A percentile compares a stretch with the other conserved stretches of the same genome.
Evolutionary conservation across 2,888 invertebrate genomes (phyloP).

Genomic region (Ophion obscuratus): DNA sequence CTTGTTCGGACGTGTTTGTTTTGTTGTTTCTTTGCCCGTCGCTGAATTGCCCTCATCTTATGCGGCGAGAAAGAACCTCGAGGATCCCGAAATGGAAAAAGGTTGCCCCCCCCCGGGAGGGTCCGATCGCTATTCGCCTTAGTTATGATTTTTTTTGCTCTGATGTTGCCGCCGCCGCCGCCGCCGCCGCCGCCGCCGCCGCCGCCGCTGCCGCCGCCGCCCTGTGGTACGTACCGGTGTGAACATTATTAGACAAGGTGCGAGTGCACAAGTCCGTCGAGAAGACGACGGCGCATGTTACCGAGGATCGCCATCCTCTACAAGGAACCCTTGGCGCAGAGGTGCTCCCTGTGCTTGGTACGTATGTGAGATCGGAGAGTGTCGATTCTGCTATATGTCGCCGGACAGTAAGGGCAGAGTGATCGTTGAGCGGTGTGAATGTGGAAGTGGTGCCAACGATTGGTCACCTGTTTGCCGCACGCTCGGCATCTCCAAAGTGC

Average conservation of each 20-base stretch:
- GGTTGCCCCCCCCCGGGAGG: no score
- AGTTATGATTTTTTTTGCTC: conserved; percentile 2
- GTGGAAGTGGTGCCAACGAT: conserved; percentile 95
- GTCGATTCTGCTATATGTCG: conserved; percentile 95
- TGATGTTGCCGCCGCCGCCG: neutral
- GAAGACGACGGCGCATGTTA: conserved; percentile 77
- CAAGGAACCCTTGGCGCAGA: conserved; percentile 78
- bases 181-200: no score
- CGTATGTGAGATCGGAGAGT: conserved; percentile 93
- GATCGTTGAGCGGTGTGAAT: conserved; percentile 92
- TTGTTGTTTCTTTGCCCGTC: neutral
- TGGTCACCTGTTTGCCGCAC: conserved; percentile 94
- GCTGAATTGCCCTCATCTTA: neutral
- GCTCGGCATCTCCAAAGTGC: conserved; percentile 92
- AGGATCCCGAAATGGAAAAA: neutral
- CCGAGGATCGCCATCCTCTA: conserved; percentile 79
- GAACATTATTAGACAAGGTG: conserved; percentile 54
- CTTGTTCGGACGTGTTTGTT: neutral
- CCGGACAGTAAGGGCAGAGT: conserved; percentile 93
- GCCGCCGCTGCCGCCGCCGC: neutral
- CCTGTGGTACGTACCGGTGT: conserved; percentile 2
- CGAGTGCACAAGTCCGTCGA: conserved; percentile 63
- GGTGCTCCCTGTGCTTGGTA: conserved; percentile 87
- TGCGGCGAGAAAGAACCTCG: neutral
- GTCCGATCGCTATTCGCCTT: neutral